phyloP scores from a whole-genome alignment of 2,113 vertebrate species.

The Channa maculata region DNA sequence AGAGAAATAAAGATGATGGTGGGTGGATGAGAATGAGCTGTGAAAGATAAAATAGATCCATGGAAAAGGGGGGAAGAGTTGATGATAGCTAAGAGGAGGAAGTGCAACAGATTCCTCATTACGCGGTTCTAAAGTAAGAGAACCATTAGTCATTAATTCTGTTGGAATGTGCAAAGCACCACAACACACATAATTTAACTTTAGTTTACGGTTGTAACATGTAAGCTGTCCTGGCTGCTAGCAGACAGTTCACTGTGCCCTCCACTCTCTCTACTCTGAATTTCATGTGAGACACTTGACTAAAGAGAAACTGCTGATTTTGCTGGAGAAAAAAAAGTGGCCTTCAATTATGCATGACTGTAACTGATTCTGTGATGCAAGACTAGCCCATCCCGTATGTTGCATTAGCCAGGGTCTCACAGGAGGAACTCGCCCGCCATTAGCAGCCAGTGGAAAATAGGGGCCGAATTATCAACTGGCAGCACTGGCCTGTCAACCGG shows the following conservation, averaged over 20 bases:
- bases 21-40: too few species aligned
- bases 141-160: constrained; percentile 2
- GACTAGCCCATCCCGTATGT: background rate
- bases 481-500: background rate
- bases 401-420: constrained; percentile 16
- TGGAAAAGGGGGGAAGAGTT: background rate
- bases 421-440: constrained; percentile 15
- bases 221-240: background rate
- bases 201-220: background rate
- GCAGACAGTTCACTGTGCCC: too few species aligned
- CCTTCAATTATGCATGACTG: constrained; percentile 29
- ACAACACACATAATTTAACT: background rate
- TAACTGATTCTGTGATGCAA: constrained; percentile 20
- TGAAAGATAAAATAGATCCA: background rate
- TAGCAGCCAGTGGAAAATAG: background rate
- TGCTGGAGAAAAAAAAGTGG: background rate
- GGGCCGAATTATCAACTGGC: constrained; percentile 1
- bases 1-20: too few species aligned
- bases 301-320: constrained; percentile 17
- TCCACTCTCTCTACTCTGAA: background rate
- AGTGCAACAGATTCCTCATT: background rate
- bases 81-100: background rate
- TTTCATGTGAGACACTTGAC: constrained; percentile 12
- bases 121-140: background rate
- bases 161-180: background rate